phyloP scores from a whole-genome alignment of 2,797 vertebrate species.

The Malacoctenus gilli region DNA sequence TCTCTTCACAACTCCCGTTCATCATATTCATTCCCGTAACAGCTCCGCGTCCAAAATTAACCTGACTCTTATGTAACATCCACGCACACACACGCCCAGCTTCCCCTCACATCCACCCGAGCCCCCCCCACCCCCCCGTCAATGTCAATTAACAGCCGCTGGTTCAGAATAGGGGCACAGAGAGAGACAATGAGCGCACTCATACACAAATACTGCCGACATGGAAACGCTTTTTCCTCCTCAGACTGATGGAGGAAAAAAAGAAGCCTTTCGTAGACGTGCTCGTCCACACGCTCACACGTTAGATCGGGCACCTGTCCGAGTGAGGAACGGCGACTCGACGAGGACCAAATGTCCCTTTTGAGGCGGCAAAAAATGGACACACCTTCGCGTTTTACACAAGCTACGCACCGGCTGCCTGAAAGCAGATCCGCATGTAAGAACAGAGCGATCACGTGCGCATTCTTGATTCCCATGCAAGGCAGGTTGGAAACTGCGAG shows the following conservation, averaged over 20 bases:
- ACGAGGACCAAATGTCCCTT: conserved; percentile 41
- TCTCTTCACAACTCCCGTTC: conserved; percentile 12
- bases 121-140: conserved; percentile 33
- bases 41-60: conserved; percentile 63
- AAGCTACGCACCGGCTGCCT: not conserved
- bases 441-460: conserved; percentile 8
- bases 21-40: conserved; percentile 60
- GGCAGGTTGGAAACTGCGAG: conserved; percentile 14
- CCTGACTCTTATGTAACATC: conserved; percentile 61
- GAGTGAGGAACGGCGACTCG: no score
- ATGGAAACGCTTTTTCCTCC: not conserved
- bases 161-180: conserved; percentile 19
- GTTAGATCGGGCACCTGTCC: no score
- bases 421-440: conserved; percentile 14
- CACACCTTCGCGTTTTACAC: conserved; percentile 18
- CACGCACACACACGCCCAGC: conserved; percentile 5
- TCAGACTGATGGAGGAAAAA: not conserved
- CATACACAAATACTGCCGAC: not conserved
- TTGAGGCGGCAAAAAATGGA: conserved; percentile 17
- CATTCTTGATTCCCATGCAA: conserved; percentile 23
- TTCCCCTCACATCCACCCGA: conserved; percentile 35
- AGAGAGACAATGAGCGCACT: conserved; percentile 23
- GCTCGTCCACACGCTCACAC: conserved; percentile 1
- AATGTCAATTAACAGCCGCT: conserved; percentile 50
- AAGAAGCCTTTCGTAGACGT: not conserved